These are phyloP conservation scores for Sclerurus mexicanus DNA, from an alignment of 2,113 vertebrate genomes.

Conservation along the genomic window DNA sequence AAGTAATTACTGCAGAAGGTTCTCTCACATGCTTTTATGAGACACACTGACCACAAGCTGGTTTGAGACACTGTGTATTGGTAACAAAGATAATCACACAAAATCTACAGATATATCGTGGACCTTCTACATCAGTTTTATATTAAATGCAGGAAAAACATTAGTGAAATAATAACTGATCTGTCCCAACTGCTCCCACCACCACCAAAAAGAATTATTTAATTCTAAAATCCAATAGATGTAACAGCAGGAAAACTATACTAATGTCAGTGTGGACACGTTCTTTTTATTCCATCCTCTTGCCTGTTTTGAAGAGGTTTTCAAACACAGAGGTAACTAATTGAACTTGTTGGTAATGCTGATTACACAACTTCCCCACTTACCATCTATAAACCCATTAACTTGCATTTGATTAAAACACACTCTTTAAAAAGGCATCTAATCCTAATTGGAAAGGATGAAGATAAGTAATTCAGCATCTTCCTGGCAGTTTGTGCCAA, in stretches of 20 bases:
- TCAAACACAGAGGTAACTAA: neutral
- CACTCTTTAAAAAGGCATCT: neutral
- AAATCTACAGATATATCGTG: fast-evolving
- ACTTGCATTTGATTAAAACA: neutral
- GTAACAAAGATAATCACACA: neutral
- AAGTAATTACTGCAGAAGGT: neutral
- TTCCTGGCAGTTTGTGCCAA: neutral
- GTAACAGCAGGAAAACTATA: neutral
- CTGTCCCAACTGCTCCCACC: fast-evolving
- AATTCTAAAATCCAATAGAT: neutral
- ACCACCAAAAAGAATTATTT: neutral
- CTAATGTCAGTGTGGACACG: neutral
- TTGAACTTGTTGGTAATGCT: neutral
- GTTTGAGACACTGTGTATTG: neutral
- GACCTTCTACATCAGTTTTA: neutral
- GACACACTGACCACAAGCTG: neutral
- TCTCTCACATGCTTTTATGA: neutral
- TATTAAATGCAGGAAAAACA: neutral
- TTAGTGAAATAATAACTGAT: neutral
- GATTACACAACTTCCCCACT: neutral
- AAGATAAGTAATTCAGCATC: slow-evolving; percentile 25
- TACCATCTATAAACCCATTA: neutral
- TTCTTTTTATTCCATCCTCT: neutral
- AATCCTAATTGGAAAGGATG: slow-evolving; percentile 2
- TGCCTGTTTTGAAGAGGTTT: neutral